Base-by-base conservation (phyloP, 2,888 invertebrate genomes). In the Cephus runcator region DNA sequence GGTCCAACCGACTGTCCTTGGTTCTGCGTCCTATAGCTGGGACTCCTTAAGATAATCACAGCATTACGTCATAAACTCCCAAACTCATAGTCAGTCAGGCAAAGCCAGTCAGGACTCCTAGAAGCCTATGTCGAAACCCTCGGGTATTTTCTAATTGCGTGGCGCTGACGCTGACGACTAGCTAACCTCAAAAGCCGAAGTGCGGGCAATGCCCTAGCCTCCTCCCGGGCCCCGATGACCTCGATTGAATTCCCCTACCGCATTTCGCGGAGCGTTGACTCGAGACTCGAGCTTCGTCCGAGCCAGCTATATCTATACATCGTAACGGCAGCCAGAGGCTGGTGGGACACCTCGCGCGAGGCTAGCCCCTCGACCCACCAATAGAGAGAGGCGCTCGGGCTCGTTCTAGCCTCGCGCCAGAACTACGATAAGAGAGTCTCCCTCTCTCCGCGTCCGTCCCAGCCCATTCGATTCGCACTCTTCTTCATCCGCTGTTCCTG, bases 161-260 rank as follows among this genome's bases (percentile, higher is more conserved):
- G 82, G 82, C 84, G 84, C 83, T 83, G 83, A 86, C 85, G 84
- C 84, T 79, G 86, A 86, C 87, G 85, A 84, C 87, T 90, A 88
- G 87, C 87, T 87, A 89, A 89, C 87, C 88, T 88, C 88, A 88
- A 88, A 87, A 89, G 83, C 87, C 85, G 83, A 86, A 85, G 87
- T 87, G 87, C 91, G 91, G 91, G 91, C 92, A 92, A 91, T 90
- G 92, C 90, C 92, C 92, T 91, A 91, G 90, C 90, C 91, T 90
- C 90, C 85, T 80, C 87, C 88, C 85, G 85, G 89, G 89, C 86
- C 85, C 87, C 86, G 86, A 85, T 91, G 91, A 91, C 92, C 92
- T 91, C 91, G 91, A 91, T 92, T 90, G 85, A 85, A 71, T 71
- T 30, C 71, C 71, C 71, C 71, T 71, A 71, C 71, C 31, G 71